These are phyloP conservation scores for Penaeus monodon DNA, from an alignment of 2,888 invertebrate species.

Conservation along the genomic window DNA sequence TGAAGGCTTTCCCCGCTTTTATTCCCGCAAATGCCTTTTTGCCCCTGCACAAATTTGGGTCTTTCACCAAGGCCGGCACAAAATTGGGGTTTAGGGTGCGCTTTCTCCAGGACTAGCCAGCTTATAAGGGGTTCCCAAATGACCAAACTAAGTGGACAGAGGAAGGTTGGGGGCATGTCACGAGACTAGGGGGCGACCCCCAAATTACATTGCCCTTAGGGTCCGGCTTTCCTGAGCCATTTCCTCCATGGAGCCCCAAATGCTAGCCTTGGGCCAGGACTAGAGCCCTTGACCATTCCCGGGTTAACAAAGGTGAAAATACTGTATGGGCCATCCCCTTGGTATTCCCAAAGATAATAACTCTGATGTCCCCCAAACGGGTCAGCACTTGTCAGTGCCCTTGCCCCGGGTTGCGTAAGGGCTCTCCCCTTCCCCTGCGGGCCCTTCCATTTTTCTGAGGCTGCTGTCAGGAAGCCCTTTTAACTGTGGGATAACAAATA, in stretches of 20 bases:
- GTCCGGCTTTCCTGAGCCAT: constrained; percentile 41
- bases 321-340: constrained; percentile 44
- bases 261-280: constrained; percentile 24
- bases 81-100: constrained; percentile 40
- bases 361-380: constrained; percentile 21
- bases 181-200: constrained; percentile 44
- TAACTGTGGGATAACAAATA: constrained; percentile 42
- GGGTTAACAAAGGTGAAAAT: constrained; percentile 23
- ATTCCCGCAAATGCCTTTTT: constrained; percentile 16
- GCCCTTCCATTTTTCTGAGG: constrained; percentile 41
- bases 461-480: constrained; percentile 46
- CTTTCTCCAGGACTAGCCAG: constrained; percentile 46
- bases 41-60: constrained; percentile 23
- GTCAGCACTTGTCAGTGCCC: constrained; percentile 54
- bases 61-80: constrained; percentile 40
- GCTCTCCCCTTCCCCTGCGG: constrained; percentile 25
- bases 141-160: constrained; percentile 26
- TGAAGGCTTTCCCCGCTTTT: neutral
- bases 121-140: constrained; percentile 42
- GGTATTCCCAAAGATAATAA: constrained; percentile 60
- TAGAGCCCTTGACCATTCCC: constrained; percentile 30
- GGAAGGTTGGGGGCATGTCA: constrained; percentile 42
- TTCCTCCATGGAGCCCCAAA: constrained; percentile 35
- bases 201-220: constrained; percentile 32
- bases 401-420: constrained; percentile 45